Evolutionary conservation across 2,797 vertebrate genomes (phyloP).

Genomic region (Pteropus rufus): DNA sequence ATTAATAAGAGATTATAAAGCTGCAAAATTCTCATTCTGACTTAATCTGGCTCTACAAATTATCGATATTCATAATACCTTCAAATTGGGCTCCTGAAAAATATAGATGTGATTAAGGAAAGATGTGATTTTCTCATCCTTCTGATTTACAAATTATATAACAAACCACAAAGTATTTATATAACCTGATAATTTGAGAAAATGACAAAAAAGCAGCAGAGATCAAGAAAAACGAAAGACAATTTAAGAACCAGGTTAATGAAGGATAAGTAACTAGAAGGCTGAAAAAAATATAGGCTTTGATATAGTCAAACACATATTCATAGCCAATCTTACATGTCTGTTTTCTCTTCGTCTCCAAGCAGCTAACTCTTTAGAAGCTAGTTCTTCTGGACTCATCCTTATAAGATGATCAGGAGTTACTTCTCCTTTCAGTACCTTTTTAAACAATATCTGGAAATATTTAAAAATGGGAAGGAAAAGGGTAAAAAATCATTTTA

Average conservation of each 20-base stretch:
- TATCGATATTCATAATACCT: not conserved
- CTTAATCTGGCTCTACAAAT: conserved; percentile 16
- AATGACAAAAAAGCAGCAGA: not conserved
- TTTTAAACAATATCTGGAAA: conserved; percentile 92
- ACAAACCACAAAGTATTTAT: conserved; percentile 27
- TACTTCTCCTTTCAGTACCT: conserved; percentile 96
- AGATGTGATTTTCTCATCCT: not conserved
- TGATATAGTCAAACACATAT: not conserved
- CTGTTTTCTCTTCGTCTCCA: conserved; percentile 98
- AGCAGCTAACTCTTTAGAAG: conserved; percentile 97
- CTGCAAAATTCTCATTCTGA: not conserved
- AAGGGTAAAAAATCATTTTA: not conserved
- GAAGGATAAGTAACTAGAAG: not conserved
- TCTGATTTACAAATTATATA: not conserved
- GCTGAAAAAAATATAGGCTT: not conserved
- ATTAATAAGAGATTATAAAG: not conserved
- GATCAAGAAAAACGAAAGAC: not conserved
- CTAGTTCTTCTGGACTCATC: conserved; percentile 98
- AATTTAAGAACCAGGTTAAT: not conserved
- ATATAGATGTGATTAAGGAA: not conserved
- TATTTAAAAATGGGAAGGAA: conserved; percentile 49
- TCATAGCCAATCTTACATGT: conserved; percentile 88
- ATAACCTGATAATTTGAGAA: not conserved
- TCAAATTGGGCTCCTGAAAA: not conserved
- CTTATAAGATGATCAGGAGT: conserved; percentile 95